Evolutionary conservation across 2,888 invertebrate species (phyloP), one percentile per base, ranked within the genome.

Genomic region (Mimumesa dahlbomi): DNA sequence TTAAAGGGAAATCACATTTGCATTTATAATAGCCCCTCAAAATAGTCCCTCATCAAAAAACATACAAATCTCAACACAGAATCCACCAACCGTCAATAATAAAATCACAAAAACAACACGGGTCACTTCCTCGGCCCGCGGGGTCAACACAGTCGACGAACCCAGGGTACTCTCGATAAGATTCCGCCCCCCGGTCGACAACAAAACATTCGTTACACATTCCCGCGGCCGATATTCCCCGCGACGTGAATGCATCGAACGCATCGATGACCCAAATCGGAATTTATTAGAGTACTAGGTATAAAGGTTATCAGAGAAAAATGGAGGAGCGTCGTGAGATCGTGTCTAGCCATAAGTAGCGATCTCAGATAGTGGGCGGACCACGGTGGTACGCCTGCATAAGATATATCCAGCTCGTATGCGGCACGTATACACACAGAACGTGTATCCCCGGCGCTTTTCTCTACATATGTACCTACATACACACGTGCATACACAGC

Each of bases 261-360:
- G 59, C 72, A 70, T 68, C 75, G 75, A 69, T 78, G 80, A 82
- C 81, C 79, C 68, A 80, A 81, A 85, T 85, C 77, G 76, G 58
- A 80, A 84, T 82, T 85, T 85, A 84, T 82, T 74, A 81, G 79
- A 79, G 76, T 75, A 76, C 76, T 66, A 66, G 67, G 64, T 77
- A 81, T 75, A 80, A 79, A 84, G 77, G 82, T 84, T 85, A 84
- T 77, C 78, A 54, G 67, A 72, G 74, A 76, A 79, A 82, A 85
- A 85, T 78, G 77, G 61, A 61, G 61, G 67, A 68, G 50, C 58
- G 67, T 49, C 29, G 69, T 29, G 65, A 81, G 79, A 85, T 85
- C 87, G 84, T 87, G 86, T 86, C 84, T 82, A 66, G 82, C 77
- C 85, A 85, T 87, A 87, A 87, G 86, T 83, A 87, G 87, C 81